These are phyloP conservation scores for Phortica variegata DNA, from an alignment of 1,140 invertebrate genomes.

Conservation along the genomic window DNA sequence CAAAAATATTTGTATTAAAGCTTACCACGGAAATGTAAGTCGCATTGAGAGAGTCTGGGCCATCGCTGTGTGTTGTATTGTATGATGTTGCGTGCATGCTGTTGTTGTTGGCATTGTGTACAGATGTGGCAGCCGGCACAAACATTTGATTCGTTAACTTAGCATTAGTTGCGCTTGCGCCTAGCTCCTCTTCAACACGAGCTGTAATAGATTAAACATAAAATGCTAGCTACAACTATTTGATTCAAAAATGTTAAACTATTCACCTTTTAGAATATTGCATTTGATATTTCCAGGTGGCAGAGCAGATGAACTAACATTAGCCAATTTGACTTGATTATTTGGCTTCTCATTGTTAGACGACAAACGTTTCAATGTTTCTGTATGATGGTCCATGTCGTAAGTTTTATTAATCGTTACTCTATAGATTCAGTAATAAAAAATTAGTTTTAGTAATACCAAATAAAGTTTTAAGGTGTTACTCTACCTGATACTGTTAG, in stretches of 20 bases:
- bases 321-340: slow-evolving; percentile 66
- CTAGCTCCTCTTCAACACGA: slow-evolving; percentile 64
- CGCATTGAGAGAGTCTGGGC: slow-evolving; percentile 61
- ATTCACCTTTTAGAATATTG: slow-evolving; percentile 86
- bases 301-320: slow-evolving; percentile 65
- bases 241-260: background rate
- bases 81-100: slow-evolving; percentile 31
- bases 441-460: slow-evolving; percentile 32
- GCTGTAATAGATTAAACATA: slow-evolving; percentile 44
- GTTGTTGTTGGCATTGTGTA: slow-evolving; percentile 23
- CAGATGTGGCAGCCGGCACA: slow-evolving; percentile 58
- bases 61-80: slow-evolving; percentile 33
- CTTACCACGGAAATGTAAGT: slow-evolving; percentile 77
- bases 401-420: slow-evolving; percentile 63
- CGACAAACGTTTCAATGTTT: slow-evolving; percentile 60
- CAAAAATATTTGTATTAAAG: slow-evolving; percentile 22
- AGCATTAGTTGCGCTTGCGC: slow-evolving; percentile 58
- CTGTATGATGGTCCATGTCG: slow-evolving; percentile 63
- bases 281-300: slow-evolving; percentile 89
- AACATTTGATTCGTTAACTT: slow-evolving; percentile 62
- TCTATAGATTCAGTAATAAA: slow-evolving; percentile 36
- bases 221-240: background rate
- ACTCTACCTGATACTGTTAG: slow-evolving; percentile 57
- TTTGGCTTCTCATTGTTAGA: slow-evolving; percentile 65
- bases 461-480: slow-evolving; percentile 8